Evolutionary conservation across 2,113 vertebrate genomes (phyloP).

Genomic region (Pterocles gutturalis): DNA sequence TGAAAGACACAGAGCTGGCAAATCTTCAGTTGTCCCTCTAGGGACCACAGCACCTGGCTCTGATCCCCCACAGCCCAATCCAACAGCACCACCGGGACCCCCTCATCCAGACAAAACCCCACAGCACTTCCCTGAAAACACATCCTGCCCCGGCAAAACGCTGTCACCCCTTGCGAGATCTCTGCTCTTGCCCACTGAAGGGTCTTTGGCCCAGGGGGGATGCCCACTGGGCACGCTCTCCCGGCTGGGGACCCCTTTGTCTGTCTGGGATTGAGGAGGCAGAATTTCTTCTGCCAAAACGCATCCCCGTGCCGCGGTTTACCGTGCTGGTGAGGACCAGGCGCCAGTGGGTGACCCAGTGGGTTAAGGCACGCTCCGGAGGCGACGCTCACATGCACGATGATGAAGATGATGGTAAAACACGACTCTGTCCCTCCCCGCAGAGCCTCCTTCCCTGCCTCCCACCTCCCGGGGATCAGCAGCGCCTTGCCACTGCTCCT

Average conservation of each 20-base stretch:
- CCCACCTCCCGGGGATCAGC: constrained; percentile 47
- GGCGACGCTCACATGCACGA: not conserved
- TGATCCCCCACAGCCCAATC: rapidly evolving
- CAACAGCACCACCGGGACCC: not conserved
- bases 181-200: rapidly evolving
- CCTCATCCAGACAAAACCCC: rapidly evolving
- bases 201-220: not conserved
- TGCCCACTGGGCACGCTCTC: rapidly evolving
- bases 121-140: rapidly evolving
- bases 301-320: not conserved
- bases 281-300: not conserved
- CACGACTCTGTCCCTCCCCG: constrained; percentile 55
- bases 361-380: not conserved
- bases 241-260: rapidly evolving
- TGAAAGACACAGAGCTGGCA: not conserved
- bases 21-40: not conserved
- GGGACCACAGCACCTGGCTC: not conserved
- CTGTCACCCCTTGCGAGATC: rapidly evolving
- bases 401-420: constrained; percentile 29
- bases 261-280: rapidly evolving
- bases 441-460: constrained; percentile 12
- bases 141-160: rapidly evolving
- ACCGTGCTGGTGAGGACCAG: not conserved
- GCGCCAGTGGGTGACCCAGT: not conserved
- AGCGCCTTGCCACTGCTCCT: not conserved